Evolutionary conservation across 2,113 vertebrate species (phyloP).

Genomic region (Barbus barbus): DNA sequence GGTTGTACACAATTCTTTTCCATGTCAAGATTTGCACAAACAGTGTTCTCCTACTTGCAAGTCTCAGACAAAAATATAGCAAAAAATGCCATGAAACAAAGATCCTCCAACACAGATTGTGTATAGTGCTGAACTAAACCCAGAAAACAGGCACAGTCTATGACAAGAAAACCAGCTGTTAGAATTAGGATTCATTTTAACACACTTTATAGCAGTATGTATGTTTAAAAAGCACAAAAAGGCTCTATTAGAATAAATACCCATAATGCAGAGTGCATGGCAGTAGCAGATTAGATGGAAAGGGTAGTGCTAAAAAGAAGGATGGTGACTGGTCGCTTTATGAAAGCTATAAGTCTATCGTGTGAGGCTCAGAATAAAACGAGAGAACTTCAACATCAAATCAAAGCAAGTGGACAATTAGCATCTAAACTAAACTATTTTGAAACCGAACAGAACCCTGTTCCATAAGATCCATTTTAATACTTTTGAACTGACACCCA

Average conservation of each 20-base stretch:
- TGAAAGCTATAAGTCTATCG: conserved; percentile 31
- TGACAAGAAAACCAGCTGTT: conserved; percentile 4
- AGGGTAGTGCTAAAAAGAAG: not conserved
- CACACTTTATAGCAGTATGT: conserved; percentile 14
- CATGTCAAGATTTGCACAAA: conserved; percentile 25
- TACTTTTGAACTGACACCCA: not conserved
- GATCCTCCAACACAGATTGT: not conserved
- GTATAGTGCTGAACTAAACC: not conserved
- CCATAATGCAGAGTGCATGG: conserved; percentile 24
- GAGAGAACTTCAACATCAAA: not conserved
- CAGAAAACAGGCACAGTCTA: not conserved
- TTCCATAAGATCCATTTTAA: not conserved
- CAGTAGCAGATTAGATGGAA: conserved; percentile 31
- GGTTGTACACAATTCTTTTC: conserved; percentile 21
- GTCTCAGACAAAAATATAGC: conserved; percentile 4
- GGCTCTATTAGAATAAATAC: conserved; percentile 26
- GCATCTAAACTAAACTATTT: conserved; percentile 1
- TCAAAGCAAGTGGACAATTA: conserved; percentile 4
- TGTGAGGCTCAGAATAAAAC: not conserved
- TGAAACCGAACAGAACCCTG: conserved; percentile 3
- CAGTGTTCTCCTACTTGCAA: conserved; percentile 40
- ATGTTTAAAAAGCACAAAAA: conserved; percentile 15
- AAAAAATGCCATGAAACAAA: not conserved
- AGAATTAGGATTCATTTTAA: not conserved
- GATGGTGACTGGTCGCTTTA: conserved; percentile 18